phyloP scores from a whole-genome alignment of 2,888 invertebrate genomes.

The Hirtodrosophila duncani region DNA sequence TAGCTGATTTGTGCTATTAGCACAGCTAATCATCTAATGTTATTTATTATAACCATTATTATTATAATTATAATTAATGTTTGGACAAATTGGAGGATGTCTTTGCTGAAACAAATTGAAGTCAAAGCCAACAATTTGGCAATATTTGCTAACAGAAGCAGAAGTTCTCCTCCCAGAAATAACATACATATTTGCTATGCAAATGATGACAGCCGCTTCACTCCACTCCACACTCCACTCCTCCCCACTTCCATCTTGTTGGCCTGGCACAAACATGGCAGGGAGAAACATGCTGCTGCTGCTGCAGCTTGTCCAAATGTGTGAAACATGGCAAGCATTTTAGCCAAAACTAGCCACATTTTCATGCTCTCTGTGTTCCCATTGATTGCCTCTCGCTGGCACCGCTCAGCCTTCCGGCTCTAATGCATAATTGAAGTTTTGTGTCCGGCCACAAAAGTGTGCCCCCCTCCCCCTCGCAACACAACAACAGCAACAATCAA shows the following conservation, averaged over 20 bases:
- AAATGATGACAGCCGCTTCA: slow-evolving; percentile 44
- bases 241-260: no score
- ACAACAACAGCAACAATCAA: not conserved
- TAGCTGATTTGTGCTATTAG: no score
- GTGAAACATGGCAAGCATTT: slow-evolving; percentile 35
- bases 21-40: no score
- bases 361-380: not conserved
- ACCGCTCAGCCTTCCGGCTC: no score
- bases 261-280: slow-evolving; percentile 17
- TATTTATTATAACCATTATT: no score
- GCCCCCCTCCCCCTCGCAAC: not conserved
- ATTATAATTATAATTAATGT: no score
- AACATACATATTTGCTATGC: slow-evolving; percentile 50
- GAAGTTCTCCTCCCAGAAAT: not conserved
- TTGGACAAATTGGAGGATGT: not conserved
- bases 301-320: slow-evolving; percentile 7
- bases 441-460: slow-evolving; percentile 7
- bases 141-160: slow-evolving; percentile 41
- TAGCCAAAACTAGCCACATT: slow-evolving; percentile 22
- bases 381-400: not conserved
- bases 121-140: slow-evolving; percentile 27
- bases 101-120: not conserved
- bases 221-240: slow-evolving; percentile 22
- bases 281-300: slow-evolving; percentile 15
- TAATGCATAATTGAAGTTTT: slow-evolving; percentile 41